phyloP scores from a whole-genome alignment of 1,140 invertebrate species.

The Drosophila rhopaloa region DNA sequence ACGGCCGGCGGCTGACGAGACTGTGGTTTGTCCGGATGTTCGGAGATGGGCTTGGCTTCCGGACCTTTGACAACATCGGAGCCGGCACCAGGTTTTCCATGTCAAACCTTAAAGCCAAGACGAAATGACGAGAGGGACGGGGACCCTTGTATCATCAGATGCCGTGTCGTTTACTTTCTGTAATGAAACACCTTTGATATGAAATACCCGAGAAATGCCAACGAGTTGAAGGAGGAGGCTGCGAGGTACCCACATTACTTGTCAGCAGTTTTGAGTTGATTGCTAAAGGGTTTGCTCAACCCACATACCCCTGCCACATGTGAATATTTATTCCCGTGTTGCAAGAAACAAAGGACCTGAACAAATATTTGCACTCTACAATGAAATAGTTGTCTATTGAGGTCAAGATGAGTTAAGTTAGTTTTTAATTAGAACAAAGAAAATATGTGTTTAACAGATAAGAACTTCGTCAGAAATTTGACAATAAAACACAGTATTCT shows the following conservation, averaged over 20 bases:
- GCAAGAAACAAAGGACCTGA: neutral
- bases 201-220: conserved; percentile 27
- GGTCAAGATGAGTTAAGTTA: neutral
- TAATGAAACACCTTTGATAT: conserved; percentile 49
- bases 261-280: conserved; percentile 54
- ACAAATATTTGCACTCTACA: conserved; percentile 51
- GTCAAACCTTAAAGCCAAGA: conserved; percentile 14
- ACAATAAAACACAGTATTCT: too few relatives aligned
- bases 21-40: conserved; percentile 18
- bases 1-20: conserved; percentile 21
- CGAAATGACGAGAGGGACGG: neutral
- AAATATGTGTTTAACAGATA: neutral
- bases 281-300: conserved; percentile 32
- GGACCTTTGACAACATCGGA: conserved; percentile 44
- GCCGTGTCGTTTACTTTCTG: conserved; percentile 34
- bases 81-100: neutral
- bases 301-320: conserved; percentile 2
- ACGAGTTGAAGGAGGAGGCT: conserved; percentile 4
- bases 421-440: neutral
- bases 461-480: too few relatives aligned
- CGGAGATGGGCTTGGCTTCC: conserved; percentile 30
- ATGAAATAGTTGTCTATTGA: conserved; percentile 21
- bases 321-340: neutral
- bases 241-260: conserved; percentile 14
- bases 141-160: conserved; percentile 19